Evolutionary conservation across 2,113 vertebrate species (phyloP), one percentile per base, ranked within the genome.

Genomic region (Gasterosteus aculeatus): DNA sequence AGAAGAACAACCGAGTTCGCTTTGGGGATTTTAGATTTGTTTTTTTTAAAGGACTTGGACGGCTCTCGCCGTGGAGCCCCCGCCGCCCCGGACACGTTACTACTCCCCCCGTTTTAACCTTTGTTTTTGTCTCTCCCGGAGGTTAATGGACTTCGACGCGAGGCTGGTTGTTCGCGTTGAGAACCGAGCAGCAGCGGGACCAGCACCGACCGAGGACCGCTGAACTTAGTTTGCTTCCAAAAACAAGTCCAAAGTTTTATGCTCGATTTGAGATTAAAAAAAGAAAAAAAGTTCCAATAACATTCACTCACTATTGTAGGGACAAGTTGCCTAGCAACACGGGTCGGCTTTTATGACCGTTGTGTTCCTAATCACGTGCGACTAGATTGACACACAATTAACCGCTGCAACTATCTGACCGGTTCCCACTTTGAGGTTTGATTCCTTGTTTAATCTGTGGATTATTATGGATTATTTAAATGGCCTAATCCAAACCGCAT

Each of bases 381-480:
- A 2, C 18, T 14, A 10, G 57, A 15, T 6, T 6, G 3, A 38
- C 35, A 7, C 5, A 38, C 35, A 10, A 80, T 75, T 76, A 75
- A 26, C 58, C 19, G 31, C 39, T 60, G 80, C 62, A 33, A 15
- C 39, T 4, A 1, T 16, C 69, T 31, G 0, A 54, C 38, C 62
- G 35, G 3, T 11, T 10, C 10, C 29, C 1, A 10, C 0, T 19
- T 29, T 10, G 22, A 54, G 31, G 12, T 64, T 47, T 44, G 72
- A 51, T 66, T 49, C 51, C 35, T 46, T 26, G 54, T 38, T 54
- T 79, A 59, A 75, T 82, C 74, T 63, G 65, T 61, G 85, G 86
- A 81, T 83, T 88, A 77, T 85, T 87, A 90, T 89, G 91, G 88
- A 79, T 88, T 84, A 65, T 76, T 69, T 58, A 59, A 19, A 72